These are phyloP conservation scores for Threskiornis aethiopicus DNA, from an alignment of 2,797 vertebrate genomes.

Conservation along the genomic window DNA sequence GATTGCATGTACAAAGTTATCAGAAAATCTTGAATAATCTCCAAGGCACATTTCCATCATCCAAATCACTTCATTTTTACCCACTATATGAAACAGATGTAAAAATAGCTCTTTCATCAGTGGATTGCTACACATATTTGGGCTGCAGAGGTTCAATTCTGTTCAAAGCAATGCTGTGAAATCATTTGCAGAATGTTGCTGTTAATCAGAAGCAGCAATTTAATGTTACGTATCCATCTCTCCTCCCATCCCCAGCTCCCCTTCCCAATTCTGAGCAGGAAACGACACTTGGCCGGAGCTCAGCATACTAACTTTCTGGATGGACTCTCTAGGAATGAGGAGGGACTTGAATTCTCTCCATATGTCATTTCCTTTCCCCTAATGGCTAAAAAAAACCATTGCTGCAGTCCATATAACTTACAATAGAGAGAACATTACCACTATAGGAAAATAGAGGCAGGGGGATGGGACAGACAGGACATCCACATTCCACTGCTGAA, in stretches of 20 bases:
- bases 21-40: slow-evolving; percentile 53
- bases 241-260: slow-evolving; percentile 9
- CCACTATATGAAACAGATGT: slow-evolving; percentile 59
- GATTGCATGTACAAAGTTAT: slow-evolving; percentile 37
- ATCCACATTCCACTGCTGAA: neutral
- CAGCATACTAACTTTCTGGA: slow-evolving; percentile 52
- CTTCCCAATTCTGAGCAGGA: slow-evolving; percentile 49
- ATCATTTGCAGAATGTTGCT: slow-evolving; percentile 32
- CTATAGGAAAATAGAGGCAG: neutral
- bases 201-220: slow-evolving; percentile 62
- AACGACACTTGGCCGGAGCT: slow-evolving; percentile 41
- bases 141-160: slow-evolving; percentile 10
- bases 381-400: slow-evolving; percentile 29
- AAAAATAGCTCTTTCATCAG: slow-evolving; percentile 63
- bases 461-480: neutral
- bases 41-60: slow-evolving; percentile 30
- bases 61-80: slow-evolving; percentile 48
- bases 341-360: slow-evolving; percentile 67
- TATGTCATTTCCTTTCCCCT: slow-evolving; percentile 63
- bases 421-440: neutral
- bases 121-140: slow-evolving; percentile 22
- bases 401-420: slow-evolving; percentile 23
- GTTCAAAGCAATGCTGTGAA: slow-evolving; percentile 44
- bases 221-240: neutral
- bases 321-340: slow-evolving; percentile 65